Percentiles rank a stretch among this genome's conserved stretches.
phyloP scores from a whole-genome alignment of 2,113 vertebrate genomes.

The Proteles cristata region DNA sequence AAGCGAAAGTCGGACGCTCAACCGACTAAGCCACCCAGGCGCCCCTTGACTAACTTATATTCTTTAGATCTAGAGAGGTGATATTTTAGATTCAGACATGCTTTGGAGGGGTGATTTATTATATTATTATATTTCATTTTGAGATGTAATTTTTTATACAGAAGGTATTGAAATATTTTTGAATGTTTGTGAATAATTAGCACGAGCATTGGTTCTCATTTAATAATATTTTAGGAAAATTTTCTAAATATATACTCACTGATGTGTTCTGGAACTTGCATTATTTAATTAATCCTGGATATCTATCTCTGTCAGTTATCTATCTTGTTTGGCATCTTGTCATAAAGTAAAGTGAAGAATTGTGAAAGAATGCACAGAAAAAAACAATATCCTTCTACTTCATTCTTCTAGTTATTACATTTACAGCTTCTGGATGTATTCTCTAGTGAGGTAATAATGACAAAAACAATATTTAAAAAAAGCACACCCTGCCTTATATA shows the following conservation, averaged over 20 bases:
- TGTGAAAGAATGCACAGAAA: neutral
- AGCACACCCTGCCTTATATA: neutral
- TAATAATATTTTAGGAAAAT: conserved; percentile 1
- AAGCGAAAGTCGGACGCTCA: too few species aligned
- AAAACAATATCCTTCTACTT: neutral
- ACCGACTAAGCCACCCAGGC: too few species aligned
- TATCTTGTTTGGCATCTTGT: neutral
- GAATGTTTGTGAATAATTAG: neutral
- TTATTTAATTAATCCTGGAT: neutral
- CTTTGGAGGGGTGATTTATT: neutral
- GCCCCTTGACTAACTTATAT: neutral
- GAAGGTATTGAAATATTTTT: neutral
- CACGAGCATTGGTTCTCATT: neutral
- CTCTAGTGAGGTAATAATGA: neutral
- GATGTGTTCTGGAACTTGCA: neutral
- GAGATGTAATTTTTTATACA: neutral
- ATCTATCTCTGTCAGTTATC: neutral
- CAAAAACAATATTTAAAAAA: neutral
- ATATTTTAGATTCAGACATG: neutral
- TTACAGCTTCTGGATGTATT: neutral
- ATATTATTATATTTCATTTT: conserved; percentile 48
- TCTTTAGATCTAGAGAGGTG: neutral
- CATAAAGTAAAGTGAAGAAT: neutral
- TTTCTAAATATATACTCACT: neutral
- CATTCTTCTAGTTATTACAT: neutral